Conservation (phyloP, 2,888 invertebrate species). For the Amblyjoppa fuscipennis region DNA sequence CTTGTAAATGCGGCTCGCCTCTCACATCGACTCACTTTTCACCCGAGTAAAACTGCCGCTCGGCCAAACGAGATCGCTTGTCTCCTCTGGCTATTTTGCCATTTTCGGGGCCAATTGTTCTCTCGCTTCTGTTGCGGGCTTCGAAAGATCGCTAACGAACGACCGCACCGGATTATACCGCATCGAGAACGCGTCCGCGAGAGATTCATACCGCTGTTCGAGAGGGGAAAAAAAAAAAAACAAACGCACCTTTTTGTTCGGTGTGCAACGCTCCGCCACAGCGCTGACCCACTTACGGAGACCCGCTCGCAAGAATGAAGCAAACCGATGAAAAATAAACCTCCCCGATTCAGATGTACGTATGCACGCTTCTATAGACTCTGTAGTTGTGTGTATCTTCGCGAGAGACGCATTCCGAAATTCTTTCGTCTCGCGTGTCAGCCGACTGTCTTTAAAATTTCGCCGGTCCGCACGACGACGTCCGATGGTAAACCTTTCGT, state of each 20-base stretch:
- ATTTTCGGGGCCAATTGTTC: constrained; percentile 39
- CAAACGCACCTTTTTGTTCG: not conserved
- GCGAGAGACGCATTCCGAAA: constrained; percentile 9
- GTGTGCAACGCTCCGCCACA: constrained; percentile 28
- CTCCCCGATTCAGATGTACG: constrained; percentile 14
- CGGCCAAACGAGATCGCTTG: constrained; percentile 37
- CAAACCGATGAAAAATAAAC: constrained; percentile 9
- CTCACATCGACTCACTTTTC: constrained; percentile 6
- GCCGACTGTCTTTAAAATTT: constrained; percentile 8
- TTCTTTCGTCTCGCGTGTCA: constrained; percentile 24
- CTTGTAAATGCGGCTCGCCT: constrained; percentile 21
- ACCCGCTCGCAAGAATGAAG: constrained; percentile 27
- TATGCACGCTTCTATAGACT: not conserved
- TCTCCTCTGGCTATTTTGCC: constrained; percentile 27
- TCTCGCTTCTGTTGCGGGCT: constrained; percentile 2
- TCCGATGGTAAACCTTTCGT: not conserved
- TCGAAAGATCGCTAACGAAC: constrained; percentile 28
- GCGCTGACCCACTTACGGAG: constrained; percentile 58
- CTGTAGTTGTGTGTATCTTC: not conserved
- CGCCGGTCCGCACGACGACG: not conserved
- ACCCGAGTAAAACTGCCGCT: not conserved
- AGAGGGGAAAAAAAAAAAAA: not conserved
- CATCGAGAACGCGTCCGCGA: constrained; percentile 7
- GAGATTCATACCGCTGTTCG: constrained; percentile 14
- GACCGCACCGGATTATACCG: constrained; percentile 15